These are phyloP conservation scores for Hyperoplus immaculatus DNA, from an alignment of 2,797 vertebrate species.

Conservation along the genomic window DNA sequence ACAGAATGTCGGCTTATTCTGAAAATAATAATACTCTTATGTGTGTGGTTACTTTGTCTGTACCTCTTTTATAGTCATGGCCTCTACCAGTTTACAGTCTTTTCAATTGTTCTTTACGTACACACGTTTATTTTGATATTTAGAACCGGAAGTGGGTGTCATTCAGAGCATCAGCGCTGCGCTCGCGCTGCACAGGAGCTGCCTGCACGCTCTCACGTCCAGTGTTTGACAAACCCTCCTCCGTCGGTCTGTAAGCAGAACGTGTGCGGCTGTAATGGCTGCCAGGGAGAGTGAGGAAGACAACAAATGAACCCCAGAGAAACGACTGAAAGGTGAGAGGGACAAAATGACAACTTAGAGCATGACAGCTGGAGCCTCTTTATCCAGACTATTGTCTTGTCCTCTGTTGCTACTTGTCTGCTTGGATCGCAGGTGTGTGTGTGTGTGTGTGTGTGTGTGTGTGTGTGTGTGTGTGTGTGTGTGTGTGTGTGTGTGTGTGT, in stretches of 20 bases:
- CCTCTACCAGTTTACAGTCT: too few relatives aligned
- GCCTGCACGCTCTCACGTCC: constrained; percentile 70
- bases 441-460: neutral
- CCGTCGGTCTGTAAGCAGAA: constrained; percentile 51
- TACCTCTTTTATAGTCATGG: too few relatives aligned
- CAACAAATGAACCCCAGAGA: constrained; percentile 72
- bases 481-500: too few relatives aligned
- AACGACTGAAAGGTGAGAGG: constrained; percentile 70
- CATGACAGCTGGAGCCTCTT: neutral
- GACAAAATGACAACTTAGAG: neutral
- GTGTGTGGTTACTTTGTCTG: neutral
- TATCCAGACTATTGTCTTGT: constrained; percentile 26
- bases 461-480: too few relatives aligned
- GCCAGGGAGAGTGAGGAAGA: constrained; percentile 77
- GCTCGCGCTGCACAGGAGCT: constrained; percentile 57
- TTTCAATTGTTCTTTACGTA: neutral
- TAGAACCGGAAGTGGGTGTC: constrained; percentile 13
- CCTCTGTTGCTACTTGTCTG: constrained; percentile 15
- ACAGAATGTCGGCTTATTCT: neutral
- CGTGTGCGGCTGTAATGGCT: constrained; percentile 82
- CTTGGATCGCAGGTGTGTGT: constrained; percentile 55
- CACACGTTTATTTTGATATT: constrained; percentile 59
- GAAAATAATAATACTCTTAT: neutral
- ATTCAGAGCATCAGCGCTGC: constrained; percentile 2
- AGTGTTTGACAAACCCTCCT: constrained; percentile 61